phyloP scores from a whole-genome alignment of 2,888 invertebrate genomes.

The Dryococelus australis region DNA sequence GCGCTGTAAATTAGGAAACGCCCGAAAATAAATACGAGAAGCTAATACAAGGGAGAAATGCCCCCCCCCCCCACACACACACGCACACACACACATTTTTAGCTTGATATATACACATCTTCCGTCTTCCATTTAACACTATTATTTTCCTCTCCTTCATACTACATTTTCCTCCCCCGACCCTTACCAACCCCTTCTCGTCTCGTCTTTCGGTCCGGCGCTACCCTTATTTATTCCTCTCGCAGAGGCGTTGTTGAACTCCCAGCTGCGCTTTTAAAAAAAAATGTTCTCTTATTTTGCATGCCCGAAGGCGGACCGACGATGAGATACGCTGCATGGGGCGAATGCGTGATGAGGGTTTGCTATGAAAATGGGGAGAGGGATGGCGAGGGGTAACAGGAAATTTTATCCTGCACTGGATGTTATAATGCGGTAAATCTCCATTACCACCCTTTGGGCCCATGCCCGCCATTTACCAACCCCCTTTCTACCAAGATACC shows the following conservation, averaged over 20 bases:
- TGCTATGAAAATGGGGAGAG: neutral
- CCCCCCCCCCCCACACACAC: neutral
- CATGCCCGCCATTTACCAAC: neutral
- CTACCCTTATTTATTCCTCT: neutral
- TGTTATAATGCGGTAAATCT: constrained; percentile 27
- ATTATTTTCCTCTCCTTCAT: constrained; percentile 8
- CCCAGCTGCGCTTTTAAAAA: constrained; percentile 6
- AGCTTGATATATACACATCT: neutral
- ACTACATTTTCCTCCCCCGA: neutral
- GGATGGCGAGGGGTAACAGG: neutral
- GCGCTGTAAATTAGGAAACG: constrained; percentile 8
- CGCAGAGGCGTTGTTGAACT: neutral
- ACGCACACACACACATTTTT: no score
- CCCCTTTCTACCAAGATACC: neutral
- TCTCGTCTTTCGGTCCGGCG: neutral
- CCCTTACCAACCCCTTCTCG: neutral
- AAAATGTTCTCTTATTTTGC: neutral
- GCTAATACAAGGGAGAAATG: constrained; percentile 4
- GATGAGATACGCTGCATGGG: neutral
- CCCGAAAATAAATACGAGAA: neutral
- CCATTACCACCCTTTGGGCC: constrained; percentile 24
- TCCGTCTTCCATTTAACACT: constrained; percentile 16
- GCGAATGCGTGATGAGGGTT: neutral
- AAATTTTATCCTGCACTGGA: neutral
- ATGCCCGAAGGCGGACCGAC: neutral